Base-by-base conservation (phyloP, 2,113 vertebrate species). In the Hassar affinis region DNA sequence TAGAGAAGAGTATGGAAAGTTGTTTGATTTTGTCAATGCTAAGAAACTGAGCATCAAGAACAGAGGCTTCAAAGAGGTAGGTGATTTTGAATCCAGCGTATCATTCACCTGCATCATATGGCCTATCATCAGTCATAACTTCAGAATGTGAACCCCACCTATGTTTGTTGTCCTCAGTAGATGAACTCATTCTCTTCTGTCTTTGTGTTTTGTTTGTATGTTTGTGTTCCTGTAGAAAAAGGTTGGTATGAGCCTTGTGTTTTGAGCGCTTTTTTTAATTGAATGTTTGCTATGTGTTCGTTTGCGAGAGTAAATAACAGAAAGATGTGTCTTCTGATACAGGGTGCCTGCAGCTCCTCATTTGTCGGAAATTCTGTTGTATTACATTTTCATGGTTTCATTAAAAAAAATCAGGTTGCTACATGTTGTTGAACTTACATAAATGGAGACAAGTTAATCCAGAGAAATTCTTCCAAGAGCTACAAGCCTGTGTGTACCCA, bases 11-110 rank as follows among this genome's bases (percentile, higher is more conserved):
- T 99, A 99, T 0, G 98, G 97, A 61, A 99, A 99, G 86, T 95
- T 99, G 42, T 99, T 99, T 2, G 98, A 99, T 92, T 99, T 99
- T 0, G 98, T 99, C 84, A 99, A 98, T 0, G 96, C 96, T 54
- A 99, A 99, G 93, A 99, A 99, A 87, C 94, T 99, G 85, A 98
- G 97, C 94, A 99, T 99, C 91, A 99, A 99, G 93, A 99, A 99
- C 93, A 92, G 98, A 85, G 98, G 98, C 3, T 93, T 98, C 84
- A 99, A 99, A 94, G 97, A 99, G 97, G 98, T 99, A 92, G 15
- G 51, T 30, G 0, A 15, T 30, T 4, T 33, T 3, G 38, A 42
- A 18, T 9, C 18, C 47, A 27, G 27, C 10, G 3, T 59, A 74
- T 82, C 42, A 61, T 17, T 69, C 5, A 11, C 61, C 30, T 10